Base-by-base conservation (phyloP, 1,140 invertebrate genomes). In the Bilobella aurantiaca region DNA sequence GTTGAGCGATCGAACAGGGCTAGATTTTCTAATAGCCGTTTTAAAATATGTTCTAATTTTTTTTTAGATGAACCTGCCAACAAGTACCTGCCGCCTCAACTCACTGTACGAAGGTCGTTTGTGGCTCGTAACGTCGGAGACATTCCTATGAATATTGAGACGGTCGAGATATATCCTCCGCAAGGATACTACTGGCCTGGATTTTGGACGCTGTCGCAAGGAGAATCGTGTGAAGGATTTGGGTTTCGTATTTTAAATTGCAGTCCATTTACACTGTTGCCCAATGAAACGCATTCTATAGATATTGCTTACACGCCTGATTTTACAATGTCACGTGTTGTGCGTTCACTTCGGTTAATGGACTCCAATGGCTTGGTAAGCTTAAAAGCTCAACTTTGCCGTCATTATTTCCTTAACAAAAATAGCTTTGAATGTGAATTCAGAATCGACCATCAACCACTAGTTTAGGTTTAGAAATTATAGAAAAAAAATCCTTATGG, bases 251-350 rank as follows among this genome's bases (percentile, higher is more conserved):
- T 94, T 23, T 77, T 92, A 25, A 87, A 94, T 73, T 96, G 94
- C 78, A 80, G 82, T 28, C 83, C 87, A 12, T 93, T 96, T 75
- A 79, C 84, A 46, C 79, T 98, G 37, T 78, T 79, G 62, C 89
- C 93, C 18, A 95, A 96, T 77, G 83, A 83, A 12, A 88, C 86
- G n/a, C 83, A 82, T 71, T 88, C 87, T 75, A 85, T 98, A 30
- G 90, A 96, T 74, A 89, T 97, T 70, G 87, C 89, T 62, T 96
- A 94, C 77, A 90, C 90, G 0, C 88, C 94, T 5, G 95, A 98
- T 80, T 96, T 94, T 75, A 93, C 93, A 2, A 80, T 94, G 64
- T 85, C 90, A 0, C 82, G 86, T 64, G 83, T 93, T 28, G 81
- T 87, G 66, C 82, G 90, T 59, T 77, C 75, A 60, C 74, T 86